Conservation (phyloP, 2,113 vertebrate species). For the Phalacrocorax pelagicus region DNA sequence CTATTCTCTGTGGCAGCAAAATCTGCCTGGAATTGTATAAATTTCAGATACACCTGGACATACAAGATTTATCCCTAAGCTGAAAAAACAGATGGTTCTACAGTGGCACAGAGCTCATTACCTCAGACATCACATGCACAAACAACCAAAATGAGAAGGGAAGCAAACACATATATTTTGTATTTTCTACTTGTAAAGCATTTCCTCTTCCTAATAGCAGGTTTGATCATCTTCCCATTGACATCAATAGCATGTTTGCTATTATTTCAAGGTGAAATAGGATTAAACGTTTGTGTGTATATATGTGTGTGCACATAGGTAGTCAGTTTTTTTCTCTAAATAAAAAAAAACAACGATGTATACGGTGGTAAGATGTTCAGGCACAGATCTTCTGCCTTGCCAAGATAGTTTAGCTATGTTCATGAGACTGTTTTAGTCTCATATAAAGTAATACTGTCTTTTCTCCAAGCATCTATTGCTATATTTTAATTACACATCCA, state of each 20-base stretch:
- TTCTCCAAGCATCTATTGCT: neutral
- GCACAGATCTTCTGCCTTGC: neutral
- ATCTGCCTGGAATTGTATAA: neutral
- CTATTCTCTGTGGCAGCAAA: neutral
- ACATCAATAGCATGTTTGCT: neutral
- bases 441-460: neutral
- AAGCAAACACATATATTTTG: neutral
- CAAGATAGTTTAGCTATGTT: neutral
- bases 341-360: neutral
- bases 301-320: neutral
- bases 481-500: neutral
- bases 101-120: neutral
- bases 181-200: neutral
- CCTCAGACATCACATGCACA: neutral
- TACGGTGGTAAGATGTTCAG: neutral
- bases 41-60: neutral
- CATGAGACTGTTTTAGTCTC: neutral
- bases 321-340: neutral
- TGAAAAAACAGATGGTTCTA: neutral
- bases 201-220: neutral
- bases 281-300: fast-evolving
- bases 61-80: neutral
- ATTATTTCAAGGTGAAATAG: neutral
- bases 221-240: neutral
- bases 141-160: neutral